Base-by-base conservation (phyloP, 1,140 invertebrate species). In the Dinoponera quadriceps region DNA sequence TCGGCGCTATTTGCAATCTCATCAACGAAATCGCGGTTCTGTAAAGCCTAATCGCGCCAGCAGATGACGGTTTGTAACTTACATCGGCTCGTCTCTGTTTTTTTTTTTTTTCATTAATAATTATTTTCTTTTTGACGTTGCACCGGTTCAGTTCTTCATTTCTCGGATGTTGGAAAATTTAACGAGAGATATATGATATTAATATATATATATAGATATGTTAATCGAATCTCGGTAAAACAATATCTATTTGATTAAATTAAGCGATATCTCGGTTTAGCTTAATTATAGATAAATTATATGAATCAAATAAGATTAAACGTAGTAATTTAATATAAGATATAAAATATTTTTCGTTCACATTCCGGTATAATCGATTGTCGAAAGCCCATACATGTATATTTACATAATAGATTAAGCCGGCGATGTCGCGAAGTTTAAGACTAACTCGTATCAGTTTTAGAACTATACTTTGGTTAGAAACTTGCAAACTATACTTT, bases 1-100 rank as follows among this genome's bases (percentile, higher is more conserved):
- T 69, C 49, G 16, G 18, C 55, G 60, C 49, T 63, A 68, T 82
- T 59, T 38, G 60, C 66, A 84, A 87, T 87, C 66, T 87, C 74
- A 27, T 25, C 33, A 55, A 38, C 27, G 59, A 38, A 68, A 66
- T n/a, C 44, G 38, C 33, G 69, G 22, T 71, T 74, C 33, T 84
- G 51, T 49, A 5, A 7, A 27, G 33, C 16, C 48, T 83, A 69
- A 86, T 77, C 66, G 57, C 14, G 27, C 38, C 14, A 22, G 18
- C 29, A 25, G 49, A 14, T 29, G 48, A 38, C 29, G 22, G 44
- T 27, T 22, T 13, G 22, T 0, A 51, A 22, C 20, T 25, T 38
- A 22, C 16, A 3, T 44, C 7, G 9, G 7, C 22, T 20, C 7
- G 33, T 7, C 14, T 20, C 22, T 7, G 49, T 16, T 11, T 11